These are phyloP conservation scores for Eretmocerus hayati DNA, from an alignment of 2,888 invertebrate species.

Conservation along the genomic window DNA sequence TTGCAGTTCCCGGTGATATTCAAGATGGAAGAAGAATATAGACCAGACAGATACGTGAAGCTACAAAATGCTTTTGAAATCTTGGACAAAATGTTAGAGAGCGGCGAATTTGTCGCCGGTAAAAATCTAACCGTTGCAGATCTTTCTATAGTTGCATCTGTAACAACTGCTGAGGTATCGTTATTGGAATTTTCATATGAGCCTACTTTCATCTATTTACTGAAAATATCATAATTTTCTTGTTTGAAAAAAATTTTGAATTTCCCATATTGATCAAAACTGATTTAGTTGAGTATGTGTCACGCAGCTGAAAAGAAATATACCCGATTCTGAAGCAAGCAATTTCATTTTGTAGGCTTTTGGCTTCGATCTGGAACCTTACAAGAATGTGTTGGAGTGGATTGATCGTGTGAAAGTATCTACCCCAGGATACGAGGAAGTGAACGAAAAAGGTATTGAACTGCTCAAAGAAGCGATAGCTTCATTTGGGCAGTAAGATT, in stretches of 20 bases:
- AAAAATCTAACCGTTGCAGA: constrained; percentile 40
- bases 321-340: too few species aligned
- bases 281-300: too few species aligned
- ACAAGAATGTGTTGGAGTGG: constrained; percentile 64
- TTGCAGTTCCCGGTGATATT: constrained; percentile 33
- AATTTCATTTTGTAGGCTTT: constrained; percentile 28
- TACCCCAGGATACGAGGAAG: constrained; percentile 54
- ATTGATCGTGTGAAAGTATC: constrained; percentile 53
- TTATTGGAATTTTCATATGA: too few species aligned
- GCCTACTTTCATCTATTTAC: too few species aligned
- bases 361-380: constrained; percentile 47
- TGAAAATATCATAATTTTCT: too few species aligned
- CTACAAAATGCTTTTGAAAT: constrained; percentile 29
- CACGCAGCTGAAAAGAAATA: too few species aligned
- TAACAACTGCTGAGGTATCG: constrained; percentile 21
- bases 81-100: constrained; percentile 35
- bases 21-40: constrained; percentile 19
- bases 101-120: constrained; percentile 37
- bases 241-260: too few species aligned
- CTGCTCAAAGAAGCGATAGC: constrained; percentile 28
- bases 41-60: constrained; percentile 25
- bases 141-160: constrained; percentile 31
- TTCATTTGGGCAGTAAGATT: too few species aligned
- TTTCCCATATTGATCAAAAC: too few species aligned
- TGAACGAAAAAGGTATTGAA: constrained; percentile 40